Conservation (phyloP, 1,140 invertebrate genomes). For the Solen grandis region DNA sequence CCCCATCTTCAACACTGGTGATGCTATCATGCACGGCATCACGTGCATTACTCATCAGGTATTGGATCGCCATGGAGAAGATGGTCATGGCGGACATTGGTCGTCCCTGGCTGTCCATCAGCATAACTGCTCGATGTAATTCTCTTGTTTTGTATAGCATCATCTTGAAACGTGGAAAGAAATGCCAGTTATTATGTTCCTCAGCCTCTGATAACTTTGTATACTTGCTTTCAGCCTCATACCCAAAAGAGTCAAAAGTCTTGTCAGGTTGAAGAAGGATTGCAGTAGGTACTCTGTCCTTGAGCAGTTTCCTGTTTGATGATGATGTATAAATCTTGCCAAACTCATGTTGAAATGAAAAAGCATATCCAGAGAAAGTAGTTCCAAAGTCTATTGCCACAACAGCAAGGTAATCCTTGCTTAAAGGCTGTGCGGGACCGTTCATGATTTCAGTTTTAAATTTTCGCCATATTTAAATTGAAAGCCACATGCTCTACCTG, state of each 20-base stretch:
- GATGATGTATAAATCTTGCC: background rate
- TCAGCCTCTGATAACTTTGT: background rate
- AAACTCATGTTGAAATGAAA: conserved; percentile 15
- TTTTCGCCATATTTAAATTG: too few relatives aligned
- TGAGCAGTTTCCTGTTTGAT: background rate
- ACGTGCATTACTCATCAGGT: background rate
- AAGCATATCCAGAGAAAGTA: conserved; percentile 43
- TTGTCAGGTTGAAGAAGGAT: conserved; percentile 5
- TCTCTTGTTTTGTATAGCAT: background rate
- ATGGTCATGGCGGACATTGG: background rate
- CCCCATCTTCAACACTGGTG: background rate
- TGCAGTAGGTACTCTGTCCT: conserved; percentile 13
- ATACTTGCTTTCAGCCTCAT: conserved; percentile 21
- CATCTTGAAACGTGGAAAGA: conserved; percentile 46
- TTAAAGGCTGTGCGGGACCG: background rate
- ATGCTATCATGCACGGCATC: background rate
- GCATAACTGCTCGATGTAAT: background rate
- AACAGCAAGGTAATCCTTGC: conserved; percentile 3
- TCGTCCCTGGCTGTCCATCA: background rate
- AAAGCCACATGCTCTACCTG: too few relatives aligned
- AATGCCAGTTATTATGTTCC: background rate
- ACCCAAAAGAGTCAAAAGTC: conserved; percentile 38
- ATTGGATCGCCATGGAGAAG: conserved; percentile 13
- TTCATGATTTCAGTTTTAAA: too few relatives aligned
- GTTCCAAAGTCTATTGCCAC: conserved; percentile 56